Base-by-base conservation (phyloP, 2,113 vertebrate genomes). In the Pachypanchax playfairii region DNA sequence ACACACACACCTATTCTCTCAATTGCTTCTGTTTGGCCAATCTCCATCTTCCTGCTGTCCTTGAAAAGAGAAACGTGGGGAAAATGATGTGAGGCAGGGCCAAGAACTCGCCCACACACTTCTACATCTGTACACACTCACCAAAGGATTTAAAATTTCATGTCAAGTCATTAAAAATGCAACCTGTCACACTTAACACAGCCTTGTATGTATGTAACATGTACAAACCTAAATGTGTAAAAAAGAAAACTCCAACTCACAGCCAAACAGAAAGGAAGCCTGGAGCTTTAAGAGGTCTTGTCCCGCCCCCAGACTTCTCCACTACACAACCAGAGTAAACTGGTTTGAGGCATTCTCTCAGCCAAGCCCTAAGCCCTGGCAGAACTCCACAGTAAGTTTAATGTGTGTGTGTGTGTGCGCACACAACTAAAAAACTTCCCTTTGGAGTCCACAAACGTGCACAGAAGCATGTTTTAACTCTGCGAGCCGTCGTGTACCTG, bases 241-340 rank as follows among this genome's bases (percentile, higher is more conserved):
- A 33, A 57, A 21, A 48, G 46, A 36, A 2, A 28, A 9, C 38
- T 68, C 41, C 71, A 51, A 73, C 28, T 76, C 31, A 51, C 15
- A 64, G 12, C 14, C 48, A 60, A 33, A 70, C 29, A 77, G 25
- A 70, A 55, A 71, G 20, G 42, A 33, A 77, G 51, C 52, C 70
- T 89, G 84, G 66, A 75, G 78, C 91, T 92, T 92, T 90, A 91
- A 91, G 81, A 88, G 80, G 50, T 73, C 63, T 69, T 39, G 80
- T 87, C 86, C 89, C 89, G 64, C 88, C 87, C 82, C 78, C 84
- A 66, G 80, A 80, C 82, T 83, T 85, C 84, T 82, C 74, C 74
- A 67, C 88, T 89, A 79, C 77, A 88, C 80, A 93, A 92, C 92
- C 91, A 92, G 92, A 91, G 81, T 86, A 87, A 93, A 93, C 92